Evolutionary conservation across 2,888 invertebrate genomes (phyloP), one percentile per base, ranked within the genome.

Genomic region (Brachynemurus nebulosus): DNA sequence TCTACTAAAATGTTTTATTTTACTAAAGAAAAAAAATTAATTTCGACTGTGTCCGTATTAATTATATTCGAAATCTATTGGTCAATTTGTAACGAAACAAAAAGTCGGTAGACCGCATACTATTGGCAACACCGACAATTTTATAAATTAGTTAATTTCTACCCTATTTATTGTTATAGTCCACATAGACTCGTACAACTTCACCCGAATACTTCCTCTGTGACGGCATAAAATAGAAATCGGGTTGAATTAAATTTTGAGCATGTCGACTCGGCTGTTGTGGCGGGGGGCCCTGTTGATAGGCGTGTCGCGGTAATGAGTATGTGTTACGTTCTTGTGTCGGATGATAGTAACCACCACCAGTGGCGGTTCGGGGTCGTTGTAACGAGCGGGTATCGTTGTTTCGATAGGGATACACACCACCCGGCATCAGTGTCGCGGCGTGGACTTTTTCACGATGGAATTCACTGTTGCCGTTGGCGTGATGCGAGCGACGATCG

Each of bases 161-260:
- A n/a, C n/a, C n/a, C n/a, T n/a, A n/a, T n/a, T n/a, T n/a, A n/a
- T n/a, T n/a, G n/a, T 80, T 82, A 59, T 85, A 83, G 61, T 84
- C 85, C 25, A 86, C 86, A 61, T 81, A 86, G 33, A 86, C 86
- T 54, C 86, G 69, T 44, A 86, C 84, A 21, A 85, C 81, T 71
- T 91, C 90, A 53, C 91, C 91, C 57, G 90, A 89, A 66, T 91
- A 90, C 65, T 91, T 90, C 50, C 92, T 68, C 61, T 92, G 92
- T 49, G 88, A 88, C 37, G 91, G 91, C 90, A 92, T 91, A 64
- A 91, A 92, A 67, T 92, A 92, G 67, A 91, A 91, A 66, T 92
- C 91, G 0, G 90, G 83, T 55, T 81, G 79, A 50, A 76, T 69
- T 63, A 60, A 65, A 46, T 53, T 60, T 9, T 54, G 57, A 47